phyloP scores from a whole-genome alignment of 2,797 vertebrate species.

The Fringilla coelebs region DNA sequence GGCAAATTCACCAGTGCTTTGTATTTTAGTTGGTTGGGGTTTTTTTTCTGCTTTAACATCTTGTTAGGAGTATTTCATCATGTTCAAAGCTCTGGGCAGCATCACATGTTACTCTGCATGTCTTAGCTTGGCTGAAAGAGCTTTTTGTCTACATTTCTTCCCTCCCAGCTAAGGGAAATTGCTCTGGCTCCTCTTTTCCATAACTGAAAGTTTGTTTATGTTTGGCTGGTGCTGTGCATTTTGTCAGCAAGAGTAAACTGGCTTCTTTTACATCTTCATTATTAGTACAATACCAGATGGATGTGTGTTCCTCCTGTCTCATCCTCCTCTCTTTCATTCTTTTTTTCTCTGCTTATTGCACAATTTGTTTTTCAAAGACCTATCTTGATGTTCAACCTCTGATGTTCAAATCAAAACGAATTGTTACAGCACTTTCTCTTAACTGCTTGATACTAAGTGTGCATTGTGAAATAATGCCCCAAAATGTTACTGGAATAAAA shows the following conservation, averaged over 20 bases:
- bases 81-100: slow-evolving; percentile 6
- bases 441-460: neutral
- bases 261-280: neutral
- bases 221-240: neutral
- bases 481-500: neutral
- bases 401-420: neutral
- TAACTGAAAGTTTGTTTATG: neutral
- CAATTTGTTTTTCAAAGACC: neutral
- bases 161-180: neutral
- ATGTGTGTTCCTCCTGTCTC: neutral
- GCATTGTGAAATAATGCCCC: neutral
- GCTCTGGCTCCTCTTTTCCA: neutral
- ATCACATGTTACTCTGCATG: slow-evolving; percentile 44
- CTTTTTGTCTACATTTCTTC: neutral
- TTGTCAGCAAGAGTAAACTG: slow-evolving; percentile 3
- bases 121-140: slow-evolving; percentile 32
- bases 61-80: neutral
- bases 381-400: neutral
- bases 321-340: neutral
- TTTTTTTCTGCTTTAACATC: neutral
- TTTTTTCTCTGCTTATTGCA: neutral
- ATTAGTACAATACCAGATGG: neutral
- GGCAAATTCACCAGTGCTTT: neutral
- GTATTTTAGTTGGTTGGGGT: neutral
- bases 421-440: neutral